phyloP scores from a whole-genome alignment of 2,888 invertebrate genomes.

The Phragmatobia fuliginosa region DNA sequence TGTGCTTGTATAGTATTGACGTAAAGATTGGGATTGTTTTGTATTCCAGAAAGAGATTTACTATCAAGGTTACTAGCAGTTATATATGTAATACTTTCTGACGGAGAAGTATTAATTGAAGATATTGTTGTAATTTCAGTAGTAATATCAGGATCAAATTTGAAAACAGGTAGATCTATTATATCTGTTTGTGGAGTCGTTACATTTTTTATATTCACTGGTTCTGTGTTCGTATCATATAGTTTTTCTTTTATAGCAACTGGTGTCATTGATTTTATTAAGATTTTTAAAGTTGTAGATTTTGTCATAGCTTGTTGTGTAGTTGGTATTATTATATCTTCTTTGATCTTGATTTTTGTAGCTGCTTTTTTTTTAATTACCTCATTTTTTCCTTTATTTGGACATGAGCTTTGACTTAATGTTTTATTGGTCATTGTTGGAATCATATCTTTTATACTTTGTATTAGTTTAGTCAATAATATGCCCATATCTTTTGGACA shows the following conservation, averaged over 20 bases:
- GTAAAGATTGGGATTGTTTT: neutral
- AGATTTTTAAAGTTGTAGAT: conserved; percentile 1
- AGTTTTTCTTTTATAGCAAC: neutral
- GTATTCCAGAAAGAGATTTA: neutral
- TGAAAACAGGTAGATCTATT: neutral
- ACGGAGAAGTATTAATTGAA: neutral
- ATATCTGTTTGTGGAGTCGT: neutral
- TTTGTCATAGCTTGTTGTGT: neutral
- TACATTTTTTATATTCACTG: neutral
- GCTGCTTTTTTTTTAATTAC: neutral
- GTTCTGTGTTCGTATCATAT: neutral
- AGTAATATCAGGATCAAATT: neutral
- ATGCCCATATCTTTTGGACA: conserved; percentile 60
- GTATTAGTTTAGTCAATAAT: conserved; percentile 58
- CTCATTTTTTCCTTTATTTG: neutral
- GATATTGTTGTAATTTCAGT: neutral
- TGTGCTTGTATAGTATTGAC: neutral
- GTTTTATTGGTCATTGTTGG: conserved; percentile 35
- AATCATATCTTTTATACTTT: conserved; percentile 56
- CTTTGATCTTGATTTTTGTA: neutral
- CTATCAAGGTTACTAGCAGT: neutral
- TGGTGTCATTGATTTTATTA: neutral
- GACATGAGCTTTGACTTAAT: neutral
- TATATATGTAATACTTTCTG: neutral
- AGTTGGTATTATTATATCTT: neutral